phyloP scores from a whole-genome alignment of 2,797 vertebrate genomes.

The Anguilla anguilla region DNA sequence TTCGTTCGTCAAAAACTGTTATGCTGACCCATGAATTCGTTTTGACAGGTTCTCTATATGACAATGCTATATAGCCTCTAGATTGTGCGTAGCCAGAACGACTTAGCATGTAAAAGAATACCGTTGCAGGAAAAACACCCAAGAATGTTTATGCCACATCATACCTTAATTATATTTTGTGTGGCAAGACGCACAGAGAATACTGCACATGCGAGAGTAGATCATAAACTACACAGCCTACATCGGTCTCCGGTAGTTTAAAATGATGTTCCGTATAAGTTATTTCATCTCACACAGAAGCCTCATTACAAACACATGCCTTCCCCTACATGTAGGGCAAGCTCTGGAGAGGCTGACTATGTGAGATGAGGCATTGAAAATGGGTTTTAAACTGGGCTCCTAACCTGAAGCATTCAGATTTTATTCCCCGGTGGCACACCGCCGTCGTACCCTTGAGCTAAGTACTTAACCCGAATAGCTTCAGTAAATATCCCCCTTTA shows the following conservation, averaged over 20 bases:
- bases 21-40: not conserved
- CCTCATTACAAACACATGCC: not conserved
- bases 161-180: not conserved
- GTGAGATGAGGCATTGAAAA: not conserved
- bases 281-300: not conserved
- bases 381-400: not conserved
- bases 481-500: not conserved
- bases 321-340: not conserved
- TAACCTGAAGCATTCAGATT: not conserved
- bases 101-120: not conserved
- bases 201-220: not conserved
- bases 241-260: not conserved
- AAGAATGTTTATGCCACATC: not conserved
- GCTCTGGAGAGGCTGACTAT: not conserved
- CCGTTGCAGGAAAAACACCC: not conserved
- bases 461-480: conserved; percentile 6
- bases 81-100: not conserved
- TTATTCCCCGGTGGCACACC: not conserved
- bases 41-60: not conserved
- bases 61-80: not conserved
- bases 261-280: not conserved
- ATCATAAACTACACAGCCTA: not conserved
- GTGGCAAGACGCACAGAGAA: not conserved
- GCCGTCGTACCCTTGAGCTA: not conserved
- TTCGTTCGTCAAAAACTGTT: not conserved